Conservation (phyloP, 2,888 invertebrate genomes). For the Andrena bicolor region DNA sequence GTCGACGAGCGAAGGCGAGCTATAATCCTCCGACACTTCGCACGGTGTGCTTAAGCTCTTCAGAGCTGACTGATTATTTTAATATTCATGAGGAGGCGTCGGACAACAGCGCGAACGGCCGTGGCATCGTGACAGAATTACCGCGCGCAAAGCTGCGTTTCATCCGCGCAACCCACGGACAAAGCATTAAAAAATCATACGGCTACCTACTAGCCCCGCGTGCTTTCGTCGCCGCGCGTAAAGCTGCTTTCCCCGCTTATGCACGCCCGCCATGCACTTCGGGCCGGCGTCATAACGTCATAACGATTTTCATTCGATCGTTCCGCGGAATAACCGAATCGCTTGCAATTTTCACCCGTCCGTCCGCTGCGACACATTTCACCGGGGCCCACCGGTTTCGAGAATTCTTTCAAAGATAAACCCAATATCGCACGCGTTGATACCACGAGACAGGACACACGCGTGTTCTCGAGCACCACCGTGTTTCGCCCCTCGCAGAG, state of each 20-base stretch:
- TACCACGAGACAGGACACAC: neutral
- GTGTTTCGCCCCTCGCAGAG: neutral
- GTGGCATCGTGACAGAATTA: constrained; percentile 33
- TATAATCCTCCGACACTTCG: constrained; percentile 30
- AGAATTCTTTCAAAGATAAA: neutral
- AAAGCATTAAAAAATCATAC: constrained; percentile 48
- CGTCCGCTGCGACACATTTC: constrained; percentile 9
- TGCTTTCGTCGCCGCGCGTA: constrained; percentile 8
- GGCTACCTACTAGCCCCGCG: constrained; percentile 35
- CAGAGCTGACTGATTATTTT: constrained; percentile 40
- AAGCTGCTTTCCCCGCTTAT: constrained; percentile 12
- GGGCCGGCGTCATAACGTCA: neutral
- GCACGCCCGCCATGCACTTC: neutral
- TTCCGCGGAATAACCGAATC: constrained; percentile 10
- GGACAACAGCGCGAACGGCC: constrained; percentile 42
- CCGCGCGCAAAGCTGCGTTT: neutral
- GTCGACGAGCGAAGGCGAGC: constrained; percentile 7
- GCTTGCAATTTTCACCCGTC: constrained; percentile 24
- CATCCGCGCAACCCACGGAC: neutral
- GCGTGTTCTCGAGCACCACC: neutral
- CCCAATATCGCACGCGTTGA: constrained; percentile 25
- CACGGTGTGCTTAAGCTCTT: constrained; percentile 24
- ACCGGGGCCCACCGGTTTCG: neutral
- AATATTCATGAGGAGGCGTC: constrained; percentile 46
- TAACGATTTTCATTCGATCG: constrained; percentile 20